Percentiles rank a stretch among this genome's conserved stretches.
Evolutionary conservation across 1,140 invertebrate genomes (phyloP).

Genomic region (Rhopalosiphum padi): DNA sequence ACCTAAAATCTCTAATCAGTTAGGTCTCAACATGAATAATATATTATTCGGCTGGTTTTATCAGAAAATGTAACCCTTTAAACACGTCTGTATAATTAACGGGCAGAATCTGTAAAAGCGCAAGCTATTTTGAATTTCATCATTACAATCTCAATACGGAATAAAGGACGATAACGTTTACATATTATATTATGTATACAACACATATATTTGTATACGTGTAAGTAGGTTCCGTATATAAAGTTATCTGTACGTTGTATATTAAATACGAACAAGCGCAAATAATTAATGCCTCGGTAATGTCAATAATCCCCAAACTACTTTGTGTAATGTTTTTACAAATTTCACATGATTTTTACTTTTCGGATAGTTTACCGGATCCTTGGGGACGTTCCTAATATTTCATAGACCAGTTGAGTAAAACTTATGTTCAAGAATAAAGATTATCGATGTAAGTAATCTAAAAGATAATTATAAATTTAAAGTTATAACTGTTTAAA

Average conservation of each 20-base stretch:
- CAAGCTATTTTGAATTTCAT: neutral
- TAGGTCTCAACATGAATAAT: neutral
- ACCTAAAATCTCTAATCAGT: neutral
- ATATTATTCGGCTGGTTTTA: neutral
- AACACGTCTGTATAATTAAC: neutral
- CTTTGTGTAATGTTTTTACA: neutral
- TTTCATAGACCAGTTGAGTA: neutral
- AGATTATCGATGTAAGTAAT: neutral
- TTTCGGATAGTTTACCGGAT: neutral
- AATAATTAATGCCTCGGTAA: neutral
- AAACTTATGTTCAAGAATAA: neutral
- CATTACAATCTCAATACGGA: neutral
- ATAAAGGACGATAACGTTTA: neutral
- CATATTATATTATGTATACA: neutral
- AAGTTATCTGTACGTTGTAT: neutral
- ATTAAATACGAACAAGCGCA: neutral
- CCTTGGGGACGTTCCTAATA: neutral
- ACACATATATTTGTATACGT: neutral
- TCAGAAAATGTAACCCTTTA: neutral
- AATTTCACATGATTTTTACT: neutral
- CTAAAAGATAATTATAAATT: neutral
- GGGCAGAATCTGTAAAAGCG: neutral
- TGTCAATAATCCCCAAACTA: neutral
- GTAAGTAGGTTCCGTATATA: neutral
- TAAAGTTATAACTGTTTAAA: neutral